Percentiles rank a stretch among this genome's conserved stretches.
Conservation (phyloP, 1,140 invertebrate species). For the Halictus rubicundus region DNA sequence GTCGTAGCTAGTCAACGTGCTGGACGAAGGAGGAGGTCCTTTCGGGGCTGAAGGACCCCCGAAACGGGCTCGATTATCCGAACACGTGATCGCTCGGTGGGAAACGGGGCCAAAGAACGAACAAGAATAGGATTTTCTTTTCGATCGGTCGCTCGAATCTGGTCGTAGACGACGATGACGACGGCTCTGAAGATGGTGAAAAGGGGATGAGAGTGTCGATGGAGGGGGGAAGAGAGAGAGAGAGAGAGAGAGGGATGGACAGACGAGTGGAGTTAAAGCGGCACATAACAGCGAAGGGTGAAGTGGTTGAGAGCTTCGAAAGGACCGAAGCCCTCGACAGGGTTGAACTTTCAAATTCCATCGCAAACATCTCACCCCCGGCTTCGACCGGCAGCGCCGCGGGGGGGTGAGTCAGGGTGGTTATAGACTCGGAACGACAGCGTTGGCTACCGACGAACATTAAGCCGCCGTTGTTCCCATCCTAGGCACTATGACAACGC, state of each 20-base stretch:
- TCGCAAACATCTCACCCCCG: constrained; percentile 56
- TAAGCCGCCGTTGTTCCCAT: neutral
- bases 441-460: constrained; percentile 19
- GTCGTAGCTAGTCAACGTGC: too few species aligned
- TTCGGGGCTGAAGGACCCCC: too few species aligned
- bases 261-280: constrained; percentile 56
- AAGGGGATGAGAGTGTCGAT: too few species aligned
- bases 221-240: too few species aligned
- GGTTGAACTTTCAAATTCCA: constrained; percentile 62
- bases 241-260: constrained; percentile 7
- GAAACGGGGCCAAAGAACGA: neutral
- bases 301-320: constrained; percentile 52
- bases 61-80: neutral
- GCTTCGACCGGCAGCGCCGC: neutral
- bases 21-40: too few species aligned
- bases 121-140: neutral
- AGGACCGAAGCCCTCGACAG: constrained; percentile 50
- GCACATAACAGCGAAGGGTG: constrained; percentile 52
- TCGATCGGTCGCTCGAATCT: constrained; percentile 31
- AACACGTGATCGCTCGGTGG: neutral
- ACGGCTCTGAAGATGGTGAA: too few species aligned
- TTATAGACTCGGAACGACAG: constrained; percentile 26
- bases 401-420: neutral
- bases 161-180: too few species aligned
- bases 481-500: neutral